Evolutionary conservation across 1,140 invertebrate genomes (phyloP).

Genomic region (Bombyx mandarina): DNA sequence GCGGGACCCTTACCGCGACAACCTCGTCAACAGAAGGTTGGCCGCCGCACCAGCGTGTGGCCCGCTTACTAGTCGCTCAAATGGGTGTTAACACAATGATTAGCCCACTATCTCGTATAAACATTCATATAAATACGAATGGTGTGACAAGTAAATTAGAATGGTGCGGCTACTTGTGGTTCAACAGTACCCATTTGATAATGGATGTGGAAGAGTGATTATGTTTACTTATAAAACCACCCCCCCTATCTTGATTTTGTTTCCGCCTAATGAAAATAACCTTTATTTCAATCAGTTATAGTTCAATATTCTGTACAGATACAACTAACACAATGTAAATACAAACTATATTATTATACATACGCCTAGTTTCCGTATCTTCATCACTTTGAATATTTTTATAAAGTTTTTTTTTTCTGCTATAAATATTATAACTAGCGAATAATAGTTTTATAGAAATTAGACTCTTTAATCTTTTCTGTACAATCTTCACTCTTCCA

Average conservation of each 20-base stretch:
- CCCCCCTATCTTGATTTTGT: slow-evolving; percentile 1
- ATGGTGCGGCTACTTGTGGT: slow-evolving; percentile 53
- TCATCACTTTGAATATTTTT: slow-evolving; percentile 7
- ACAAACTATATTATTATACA: slow-evolving; percentile 14
- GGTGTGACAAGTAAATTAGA: slow-evolving; percentile 32
- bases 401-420: slow-evolving; percentile 19
- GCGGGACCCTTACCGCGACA: slow-evolving; percentile 93
- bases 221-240: slow-evolving; percentile 9
- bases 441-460: slow-evolving; percentile 34
- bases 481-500: slow-evolving; percentile 66
- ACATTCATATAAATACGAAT: slow-evolving; percentile 15
- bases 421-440: slow-evolving; percentile 18
- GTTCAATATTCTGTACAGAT: too few species aligned
- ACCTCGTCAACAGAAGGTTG: slow-evolving; percentile 95
- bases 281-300: too few species aligned
- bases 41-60: slow-evolving; percentile 29
- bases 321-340: slow-evolving; percentile 33
- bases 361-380: slow-evolving; percentile 6
- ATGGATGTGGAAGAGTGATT: slow-evolving; percentile 68
- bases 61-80: slow-evolving; percentile 53
- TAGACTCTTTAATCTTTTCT: slow-evolving; percentile 34
- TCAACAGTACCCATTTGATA: slow-evolving; percentile 47
- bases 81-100: slow-evolving; percentile 53
- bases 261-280: too few species aligned
- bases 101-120: slow-evolving; percentile 29